Evolutionary conservation across 2,888 invertebrate species (phyloP), one percentile per base, ranked within the genome.

Genomic region (Eustalomyia histrio): DNA sequence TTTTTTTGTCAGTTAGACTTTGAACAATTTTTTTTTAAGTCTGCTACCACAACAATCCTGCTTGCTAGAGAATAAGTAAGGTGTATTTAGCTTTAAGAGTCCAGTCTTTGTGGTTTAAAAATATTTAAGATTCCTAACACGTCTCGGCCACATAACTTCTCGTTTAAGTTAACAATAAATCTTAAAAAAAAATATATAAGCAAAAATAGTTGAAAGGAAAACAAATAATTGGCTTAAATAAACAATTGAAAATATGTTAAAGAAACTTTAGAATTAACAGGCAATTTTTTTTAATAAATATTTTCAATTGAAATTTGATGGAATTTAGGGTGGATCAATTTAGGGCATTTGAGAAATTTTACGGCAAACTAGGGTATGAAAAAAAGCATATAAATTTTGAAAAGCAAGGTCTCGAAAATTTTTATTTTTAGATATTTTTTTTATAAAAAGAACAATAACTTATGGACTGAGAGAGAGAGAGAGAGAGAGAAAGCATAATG

Each of bases 161-260:
- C 52, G 52, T 65, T 65, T 52, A 65, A 65, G 33, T 65, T 65
- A 29, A 52, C 50, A 53, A 61, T 61, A 61, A 65, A 65, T 65
- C 64, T 52, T 65, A 24, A 33, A 33, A 65, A 65, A 33, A 21
- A 61, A 61, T 10, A 5, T 12, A 60, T 18, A 63, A 61, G 21
- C 9, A 29, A 8, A 21, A 64, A 50, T 50, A 1, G 43, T n/a
- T 1, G 39, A 60, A 35, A 60, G 17, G 16, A 60, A 39, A 17
- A 18, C 60, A 60, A 60, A 39, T 60, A 60, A 60, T 60, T 60
- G 60, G 60, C 60, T 60, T 60, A 60, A 35, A 39, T 58, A 60
- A 39, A 39, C 60, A 60, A 60, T 60, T 60, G 60, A 12, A 17
- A 35, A 60, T 16, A 61, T 21, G 47, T 61, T 43, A 61, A 61